These are phyloP conservation scores for Rhinogobius similis DNA, from an alignment of 2,113 vertebrate species.

Conservation along the genomic window DNA sequence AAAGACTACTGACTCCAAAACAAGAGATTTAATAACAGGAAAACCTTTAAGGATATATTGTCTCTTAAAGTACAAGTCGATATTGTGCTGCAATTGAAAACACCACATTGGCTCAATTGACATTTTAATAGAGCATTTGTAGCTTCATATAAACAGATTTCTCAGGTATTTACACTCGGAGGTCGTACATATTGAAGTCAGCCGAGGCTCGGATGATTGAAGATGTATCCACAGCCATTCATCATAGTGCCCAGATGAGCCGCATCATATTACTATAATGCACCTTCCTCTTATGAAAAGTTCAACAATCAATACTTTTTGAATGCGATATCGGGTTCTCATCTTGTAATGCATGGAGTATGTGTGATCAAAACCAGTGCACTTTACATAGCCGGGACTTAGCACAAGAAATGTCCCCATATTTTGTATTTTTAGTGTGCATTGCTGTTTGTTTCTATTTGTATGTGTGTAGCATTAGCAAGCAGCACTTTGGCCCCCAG, in stretches of 20 bases:
- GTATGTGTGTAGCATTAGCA: constrained; percentile 30
- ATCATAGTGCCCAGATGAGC: constrained; percentile 45
- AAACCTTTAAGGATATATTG: neutral
- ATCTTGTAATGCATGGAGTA: constrained; percentile 40
- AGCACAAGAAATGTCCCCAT: constrained; percentile 42
- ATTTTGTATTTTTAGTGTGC: constrained; percentile 11
- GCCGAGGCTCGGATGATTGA: constrained; percentile 39
- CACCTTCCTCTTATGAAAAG: constrained; percentile 72
- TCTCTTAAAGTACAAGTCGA: neutral
- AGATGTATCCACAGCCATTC: constrained; percentile 46
- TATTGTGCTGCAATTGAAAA: constrained; percentile 6
- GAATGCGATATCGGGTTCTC: constrained; percentile 65
- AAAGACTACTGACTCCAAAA: too few species aligned
- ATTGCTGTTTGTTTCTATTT: constrained; percentile 20
- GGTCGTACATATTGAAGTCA: constrained; percentile 13
- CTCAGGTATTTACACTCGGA: constrained; percentile 31
- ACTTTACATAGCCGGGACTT: constrained; percentile 56
- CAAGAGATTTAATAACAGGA: too few species aligned
- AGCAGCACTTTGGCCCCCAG: constrained; percentile 46
- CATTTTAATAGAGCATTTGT: constrained; percentile 20
- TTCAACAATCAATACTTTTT: constrained; percentile 72
- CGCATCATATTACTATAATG: constrained; percentile 75
- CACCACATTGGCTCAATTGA: constrained; percentile 26
- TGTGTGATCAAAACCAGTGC: constrained; percentile 65
- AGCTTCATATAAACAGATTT: constrained; percentile 44